Evolutionary conservation across 2,888 invertebrate species (phyloP).

Genomic region (Agrochola litura): DNA sequence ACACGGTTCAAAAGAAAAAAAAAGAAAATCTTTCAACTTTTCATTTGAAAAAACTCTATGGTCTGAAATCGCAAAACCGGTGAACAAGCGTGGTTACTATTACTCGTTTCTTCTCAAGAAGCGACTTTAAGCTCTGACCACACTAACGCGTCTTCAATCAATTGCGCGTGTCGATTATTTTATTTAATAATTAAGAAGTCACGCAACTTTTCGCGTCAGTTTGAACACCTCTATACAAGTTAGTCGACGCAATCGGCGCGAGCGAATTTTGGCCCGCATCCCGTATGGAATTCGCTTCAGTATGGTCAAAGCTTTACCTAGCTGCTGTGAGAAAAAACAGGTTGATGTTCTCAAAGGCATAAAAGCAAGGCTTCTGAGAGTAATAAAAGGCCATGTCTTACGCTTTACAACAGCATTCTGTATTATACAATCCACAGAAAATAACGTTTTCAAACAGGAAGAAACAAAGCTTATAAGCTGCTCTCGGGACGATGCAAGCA

Average conservation of each 20-base stretch:
- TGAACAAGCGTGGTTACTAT: too few species aligned
- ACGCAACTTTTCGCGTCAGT: too few species aligned
- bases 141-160: too few species aligned
- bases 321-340: neutral
- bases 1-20: too few species aligned
- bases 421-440: slow-evolving; percentile 34
- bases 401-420: slow-evolving; percentile 14
- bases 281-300: neutral
- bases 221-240: too few species aligned
- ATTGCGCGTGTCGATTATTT: too few species aligned
- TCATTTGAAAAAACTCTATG: too few species aligned
- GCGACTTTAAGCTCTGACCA: too few species aligned
- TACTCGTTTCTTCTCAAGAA: too few species aligned
- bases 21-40: too few species aligned
- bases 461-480: slow-evolving; percentile 44
- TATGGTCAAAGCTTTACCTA: neutral
- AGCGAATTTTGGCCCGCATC: neutral
- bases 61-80: too few species aligned
- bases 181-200: too few species aligned
- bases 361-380: neutral
- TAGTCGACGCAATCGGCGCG: neutral
- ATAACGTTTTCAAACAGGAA: slow-evolving; percentile 22
- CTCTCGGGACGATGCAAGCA: slow-evolving; percentile 44
- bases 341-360: neutral
- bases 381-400: slow-evolving; percentile 7